phyloP scores from a whole-genome alignment of 2,888 invertebrate genomes.

The Scaptodrosophila latifasciaeformis region DNA sequence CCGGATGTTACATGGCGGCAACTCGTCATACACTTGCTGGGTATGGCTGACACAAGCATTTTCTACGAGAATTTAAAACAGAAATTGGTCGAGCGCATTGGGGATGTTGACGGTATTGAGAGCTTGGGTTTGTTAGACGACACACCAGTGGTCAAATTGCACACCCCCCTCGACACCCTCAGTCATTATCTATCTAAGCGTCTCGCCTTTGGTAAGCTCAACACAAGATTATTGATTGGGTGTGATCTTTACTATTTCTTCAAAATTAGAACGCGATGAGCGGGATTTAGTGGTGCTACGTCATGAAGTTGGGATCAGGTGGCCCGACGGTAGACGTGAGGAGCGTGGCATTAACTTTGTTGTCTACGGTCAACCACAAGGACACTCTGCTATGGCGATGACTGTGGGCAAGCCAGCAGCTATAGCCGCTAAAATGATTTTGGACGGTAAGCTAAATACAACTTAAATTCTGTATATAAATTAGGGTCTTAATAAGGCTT shows the following conservation, averaged over 20 bases:
- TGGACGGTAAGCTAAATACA: conserved; percentile 80
- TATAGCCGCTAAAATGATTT: conserved; percentile 97
- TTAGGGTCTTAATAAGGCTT: neutral
- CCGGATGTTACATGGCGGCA: conserved; percentile 97
- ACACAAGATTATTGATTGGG: neutral
- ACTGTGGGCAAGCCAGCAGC: conserved; percentile 95
- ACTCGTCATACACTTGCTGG: conserved; percentile 89
- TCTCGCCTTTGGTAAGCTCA: conserved; percentile 81
- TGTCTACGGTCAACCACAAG: conserved; percentile 86
- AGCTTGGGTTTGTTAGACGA: conserved; percentile 92
- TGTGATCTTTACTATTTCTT: conserved; percentile 10
- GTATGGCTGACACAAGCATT: conserved; percentile 88
- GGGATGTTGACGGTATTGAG: conserved; percentile 85
- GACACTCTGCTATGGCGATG: conserved; percentile 97
- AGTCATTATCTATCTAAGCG: conserved; percentile 90
- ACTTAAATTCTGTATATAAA: neutral
- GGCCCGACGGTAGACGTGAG: conserved; percentile 91
- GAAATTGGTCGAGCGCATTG: conserved; percentile 87
- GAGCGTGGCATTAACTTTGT: conserved; percentile 90
- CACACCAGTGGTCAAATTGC: conserved; percentile 85
- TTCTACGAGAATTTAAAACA: conserved; percentile 95
- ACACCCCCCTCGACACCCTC: conserved; percentile 93
- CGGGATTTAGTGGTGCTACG: conserved; percentile 95
- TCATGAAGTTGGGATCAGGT: conserved; percentile 93
- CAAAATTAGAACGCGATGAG: conserved; percentile 85